Evolutionary conservation across 2,888 invertebrate genomes (phyloP), one percentile per base, ranked within the genome.

Genomic region (Margaritifera margaritifera): DNA sequence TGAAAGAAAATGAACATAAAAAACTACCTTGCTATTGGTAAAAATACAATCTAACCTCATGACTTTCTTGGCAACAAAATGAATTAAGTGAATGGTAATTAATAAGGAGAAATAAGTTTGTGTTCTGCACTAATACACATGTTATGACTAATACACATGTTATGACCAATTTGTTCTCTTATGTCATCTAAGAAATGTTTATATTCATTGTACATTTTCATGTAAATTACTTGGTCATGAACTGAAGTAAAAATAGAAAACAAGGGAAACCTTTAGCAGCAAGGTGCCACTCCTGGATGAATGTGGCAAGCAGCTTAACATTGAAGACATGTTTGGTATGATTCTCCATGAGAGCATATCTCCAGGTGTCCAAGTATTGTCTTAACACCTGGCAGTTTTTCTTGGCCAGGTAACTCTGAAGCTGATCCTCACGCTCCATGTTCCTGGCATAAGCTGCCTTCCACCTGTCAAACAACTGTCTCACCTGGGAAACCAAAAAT

Each of bases 311-410:
- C 20, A 84, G 69, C 56, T 74, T 80, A 64, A 66, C 75, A 22
- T 72, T 75, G 62, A 80, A 81, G 56, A 78, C 65, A 11, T 78
- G 69, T 25, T 64, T 66, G 6, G 82, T 80, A 27, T 80, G 78
- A 24, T 78, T 52, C 4, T 75, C 74, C 71, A 78, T 67, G 8
- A 81, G 64, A 19, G 78, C 70, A 11, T 72, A 72, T 55, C 77
- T 78, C 85, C 85, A 85, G 11, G 63, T 71, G 24, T 72, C 71
- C 59, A 85, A 72, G 60, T 72, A 78, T 1, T 59, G 60, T n/a
- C 68, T 60, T 56, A 78, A 57, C n/a, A 80, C 57, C 25, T 61
- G 25, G 50, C 53, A 22, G 50, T 83, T 71, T 62, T 78, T 83
- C 11, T 68, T 54, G 5, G 54, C 70, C 4, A 76, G 58, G 63